A percentile compares a stretch with the other conserved stretches of the same genome.
Evolutionary conservation across 2,888 invertebrate species (phyloP).

Genomic region (Coelinius sp.): DNA sequence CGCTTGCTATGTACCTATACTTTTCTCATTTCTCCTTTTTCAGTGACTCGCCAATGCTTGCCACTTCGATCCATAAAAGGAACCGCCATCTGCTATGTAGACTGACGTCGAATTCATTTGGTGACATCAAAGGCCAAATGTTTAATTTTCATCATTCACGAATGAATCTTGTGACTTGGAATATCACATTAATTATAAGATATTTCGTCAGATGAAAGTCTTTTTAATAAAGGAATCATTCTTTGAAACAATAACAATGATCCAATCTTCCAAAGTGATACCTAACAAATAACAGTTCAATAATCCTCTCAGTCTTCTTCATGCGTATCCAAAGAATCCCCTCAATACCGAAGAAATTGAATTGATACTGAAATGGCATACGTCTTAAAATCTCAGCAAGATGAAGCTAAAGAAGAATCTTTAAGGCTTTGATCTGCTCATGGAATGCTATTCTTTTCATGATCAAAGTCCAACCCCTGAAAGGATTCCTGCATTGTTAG

Average conservation of each 20-base stretch:
- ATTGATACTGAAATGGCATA: conserved; percentile 5
- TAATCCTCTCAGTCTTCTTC: neutral
- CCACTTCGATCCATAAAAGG: conserved; percentile 26
- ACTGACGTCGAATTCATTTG: conserved; percentile 4
- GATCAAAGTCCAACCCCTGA: neutral
- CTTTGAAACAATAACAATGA: too few relatives aligned
- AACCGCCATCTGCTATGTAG: conserved; percentile 5
- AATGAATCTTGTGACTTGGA: neutral
- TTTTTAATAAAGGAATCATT: too few relatives aligned
- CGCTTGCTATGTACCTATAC: conserved; percentile 30
- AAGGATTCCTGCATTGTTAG: neutral
- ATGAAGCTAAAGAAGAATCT: neutral
- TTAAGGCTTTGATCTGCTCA: neutral
- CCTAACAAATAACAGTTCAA: too few relatives aligned
- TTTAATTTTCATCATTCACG: neutral
- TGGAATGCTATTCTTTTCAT: conserved; percentile 6
- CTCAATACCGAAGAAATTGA: conserved; percentile 2
- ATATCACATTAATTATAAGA: neutral
- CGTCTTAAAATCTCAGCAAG: neutral
- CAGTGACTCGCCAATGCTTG: neutral
- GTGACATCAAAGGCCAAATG: neutral
- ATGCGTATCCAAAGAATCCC: neutral
- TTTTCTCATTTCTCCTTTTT: conserved; percentile 33
- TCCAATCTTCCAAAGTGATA: too few relatives aligned
- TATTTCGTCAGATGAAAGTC: too few relatives aligned